A percentile compares a stretch with the other conserved stretches of the same genome.
Evolutionary conservation across 1,140 invertebrate species (phyloP).

Genomic region (Aphaenogaster floridana): DNA sequence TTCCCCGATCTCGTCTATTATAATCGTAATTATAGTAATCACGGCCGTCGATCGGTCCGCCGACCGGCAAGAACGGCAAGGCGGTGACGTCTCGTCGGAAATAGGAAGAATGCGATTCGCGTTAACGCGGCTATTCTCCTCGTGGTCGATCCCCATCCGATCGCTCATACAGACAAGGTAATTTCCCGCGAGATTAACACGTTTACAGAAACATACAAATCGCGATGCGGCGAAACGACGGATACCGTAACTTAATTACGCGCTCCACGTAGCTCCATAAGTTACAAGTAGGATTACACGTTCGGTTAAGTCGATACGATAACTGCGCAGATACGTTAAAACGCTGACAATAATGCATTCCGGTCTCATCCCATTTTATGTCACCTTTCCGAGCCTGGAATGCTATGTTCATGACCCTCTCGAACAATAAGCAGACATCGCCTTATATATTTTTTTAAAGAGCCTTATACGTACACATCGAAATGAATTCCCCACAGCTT

Average conservation of each 20-base stretch:
- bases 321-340: not conserved
- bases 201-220: conserved; percentile 34
- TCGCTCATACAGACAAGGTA: conserved; percentile 16
- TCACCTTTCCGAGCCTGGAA: not conserved
- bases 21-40: conserved; percentile 39
- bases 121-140: conserved; percentile 34
- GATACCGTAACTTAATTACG: conserved; percentile 32
- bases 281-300: conserved; percentile 2
- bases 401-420: not conserved
- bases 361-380: not conserved
- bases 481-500: not conserved
- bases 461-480: not conserved
- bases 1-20: conserved; percentile 44
- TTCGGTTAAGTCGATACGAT: not conserved
- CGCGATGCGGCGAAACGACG: not conserved
- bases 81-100: conserved; percentile 17
- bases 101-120: conserved; percentile 16
- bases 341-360: not conserved
- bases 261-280: not conserved
- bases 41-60: conserved; percentile 1
- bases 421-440: not conserved
- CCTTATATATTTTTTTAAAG: not conserved
- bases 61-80: conserved; percentile 11
- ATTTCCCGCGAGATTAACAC: conserved; percentile 37
- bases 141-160: conserved; percentile 6